Conservation (phyloP, 37 sponge, comb jelly and placozoan genomes). For the Mnemiopsis leidyi region DNA sequence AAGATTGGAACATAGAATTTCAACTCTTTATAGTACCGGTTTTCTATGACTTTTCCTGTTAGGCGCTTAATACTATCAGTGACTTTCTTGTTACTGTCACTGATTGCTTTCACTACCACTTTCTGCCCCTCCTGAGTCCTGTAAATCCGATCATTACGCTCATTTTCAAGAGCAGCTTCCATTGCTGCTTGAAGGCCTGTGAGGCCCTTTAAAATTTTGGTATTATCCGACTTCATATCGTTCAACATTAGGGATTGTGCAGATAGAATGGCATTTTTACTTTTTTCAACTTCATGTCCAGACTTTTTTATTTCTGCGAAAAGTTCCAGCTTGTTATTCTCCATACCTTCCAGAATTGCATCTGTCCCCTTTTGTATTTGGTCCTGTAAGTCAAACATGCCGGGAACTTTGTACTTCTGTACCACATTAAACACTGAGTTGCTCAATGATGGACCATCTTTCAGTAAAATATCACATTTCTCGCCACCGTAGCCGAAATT, state of each 20-base stretch:
- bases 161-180: not conserved
- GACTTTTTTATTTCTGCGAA: not conserved
- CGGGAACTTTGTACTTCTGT: not conserved
- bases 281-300: not conserved
- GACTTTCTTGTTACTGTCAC: not conserved
- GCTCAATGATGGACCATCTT: not conserved
- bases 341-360: not conserved
- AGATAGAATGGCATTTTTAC: not conserved
- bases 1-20: not conserved
- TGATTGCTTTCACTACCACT: not conserved
- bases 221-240: not conserved
- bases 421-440: not conserved
- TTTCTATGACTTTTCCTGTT: not conserved
- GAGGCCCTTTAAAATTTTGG: not conserved
- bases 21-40: not conserved
- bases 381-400: not conserved
- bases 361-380: not conserved
- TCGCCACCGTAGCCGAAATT: not conserved
- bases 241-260: slow-evolving; percentile 22
- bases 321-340: not conserved
- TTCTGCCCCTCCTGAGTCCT: not conserved
- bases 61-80: not conserved
- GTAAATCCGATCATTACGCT: not conserved
- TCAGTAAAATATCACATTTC: not conserved
- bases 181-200: not conserved